A percentile compares a stretch with the other conserved stretches of the same genome.
These are phyloP conservation scores for Psammodynastes pulverulentus DNA, from an alignment of 2,113 vertebrate species.

Conservation along the genomic window DNA sequence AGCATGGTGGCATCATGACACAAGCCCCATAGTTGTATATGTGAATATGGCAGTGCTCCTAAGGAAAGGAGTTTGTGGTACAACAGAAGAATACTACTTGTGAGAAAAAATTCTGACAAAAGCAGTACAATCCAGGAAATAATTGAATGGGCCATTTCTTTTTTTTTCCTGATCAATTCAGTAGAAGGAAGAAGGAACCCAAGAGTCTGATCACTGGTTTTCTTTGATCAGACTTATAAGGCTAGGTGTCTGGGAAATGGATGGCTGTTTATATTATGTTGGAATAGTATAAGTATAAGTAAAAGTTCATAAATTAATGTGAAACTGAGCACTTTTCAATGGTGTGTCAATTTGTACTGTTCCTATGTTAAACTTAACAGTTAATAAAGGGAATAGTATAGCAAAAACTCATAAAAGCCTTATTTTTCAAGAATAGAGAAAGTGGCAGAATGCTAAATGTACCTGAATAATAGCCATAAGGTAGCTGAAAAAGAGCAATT, in stretches of 20 bases:
- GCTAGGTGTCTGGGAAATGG: neutral
- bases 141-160: neutral
- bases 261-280: neutral
- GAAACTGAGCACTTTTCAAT: neutral
- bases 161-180: neutral
- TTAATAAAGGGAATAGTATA: conserved; percentile 8
- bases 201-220: neutral
- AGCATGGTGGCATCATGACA: neutral
- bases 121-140: neutral
- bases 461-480: conserved; percentile 35
- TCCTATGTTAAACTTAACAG: neutral
- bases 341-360: neutral
- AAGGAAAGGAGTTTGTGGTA: neutral
- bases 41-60: neutral
- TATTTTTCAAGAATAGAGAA: neutral
- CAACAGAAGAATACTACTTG: neutral
- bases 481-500: conserved; percentile 26
- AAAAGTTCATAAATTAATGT: neutral
- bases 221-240: neutral
- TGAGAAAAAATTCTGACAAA: neutral
- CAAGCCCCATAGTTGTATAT: neutral
- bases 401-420: neutral
- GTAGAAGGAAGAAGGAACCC: neutral
- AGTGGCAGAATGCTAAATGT: conserved; percentile 1
- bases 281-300: neutral